Evolutionary conservation across 2,113 vertebrate species (phyloP).

Genomic region (Candoia aspera): DNA sequence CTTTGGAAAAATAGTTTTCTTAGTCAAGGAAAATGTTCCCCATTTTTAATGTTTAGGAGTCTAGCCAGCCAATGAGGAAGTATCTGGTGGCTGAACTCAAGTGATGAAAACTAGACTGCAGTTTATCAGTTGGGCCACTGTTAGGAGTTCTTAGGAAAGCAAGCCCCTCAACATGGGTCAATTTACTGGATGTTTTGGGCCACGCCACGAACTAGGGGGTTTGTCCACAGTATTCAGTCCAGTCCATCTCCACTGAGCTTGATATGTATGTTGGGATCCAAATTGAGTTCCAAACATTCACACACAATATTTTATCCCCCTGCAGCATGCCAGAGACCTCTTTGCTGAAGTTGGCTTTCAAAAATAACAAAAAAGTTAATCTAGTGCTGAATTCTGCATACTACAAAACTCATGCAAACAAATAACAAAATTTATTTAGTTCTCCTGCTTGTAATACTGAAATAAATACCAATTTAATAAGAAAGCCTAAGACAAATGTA

Average conservation of each 20-base stretch:
- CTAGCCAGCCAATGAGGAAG: not conserved
- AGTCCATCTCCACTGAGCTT: not conserved
- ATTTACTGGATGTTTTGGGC: not conserved
- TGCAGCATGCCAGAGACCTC: not conserved
- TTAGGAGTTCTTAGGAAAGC: not conserved
- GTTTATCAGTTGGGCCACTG: not conserved
- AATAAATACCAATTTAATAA: not conserved
- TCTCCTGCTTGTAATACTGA: not conserved
- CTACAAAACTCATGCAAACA: not conserved
- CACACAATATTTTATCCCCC: not conserved
- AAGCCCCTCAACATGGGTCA: not conserved
- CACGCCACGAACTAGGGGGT: not conserved
- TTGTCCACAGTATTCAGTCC: not conserved
- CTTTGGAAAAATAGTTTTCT: not conserved
- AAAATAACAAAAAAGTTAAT: not conserved
- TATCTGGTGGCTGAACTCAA: not conserved
- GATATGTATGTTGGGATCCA: not conserved
- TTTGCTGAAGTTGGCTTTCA: not conserved
- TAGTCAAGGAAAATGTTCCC: not conserved
- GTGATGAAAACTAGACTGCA: not conserved
- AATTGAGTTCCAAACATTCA: not conserved
- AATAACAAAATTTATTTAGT: not conserved
- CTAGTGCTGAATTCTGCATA: not conserved
- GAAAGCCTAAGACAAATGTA: not conserved
- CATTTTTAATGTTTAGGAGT: not conserved